These are phyloP conservation scores for Anguilla megastoma DNA, from an alignment of 2,797 vertebrate genomes.

Conservation along the genomic window DNA sequence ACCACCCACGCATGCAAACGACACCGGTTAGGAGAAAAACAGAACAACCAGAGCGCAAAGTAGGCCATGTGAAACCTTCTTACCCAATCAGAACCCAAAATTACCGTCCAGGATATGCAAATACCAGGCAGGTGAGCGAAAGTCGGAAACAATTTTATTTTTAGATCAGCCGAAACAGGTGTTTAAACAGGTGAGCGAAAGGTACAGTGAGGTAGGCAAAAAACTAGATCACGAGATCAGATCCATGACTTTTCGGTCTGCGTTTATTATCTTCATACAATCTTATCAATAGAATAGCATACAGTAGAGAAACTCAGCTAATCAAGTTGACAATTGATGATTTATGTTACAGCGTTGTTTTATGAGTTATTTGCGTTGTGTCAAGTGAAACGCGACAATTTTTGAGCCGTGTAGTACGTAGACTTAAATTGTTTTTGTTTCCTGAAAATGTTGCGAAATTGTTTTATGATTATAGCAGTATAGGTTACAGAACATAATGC, in stretches of 20 bases:
- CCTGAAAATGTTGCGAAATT: background rate
- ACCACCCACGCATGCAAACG: background rate
- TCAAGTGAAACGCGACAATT: background rate
- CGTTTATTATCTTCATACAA: background rate
- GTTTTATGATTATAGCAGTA: background rate
- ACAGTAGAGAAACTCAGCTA: background rate
- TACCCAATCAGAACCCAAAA: conserved; percentile 57
- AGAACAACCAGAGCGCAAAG: background rate
- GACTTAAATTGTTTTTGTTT: background rate
- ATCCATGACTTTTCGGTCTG: no score
- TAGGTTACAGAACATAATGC: background rate
- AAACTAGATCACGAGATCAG: background rate
- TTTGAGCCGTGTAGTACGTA: background rate
- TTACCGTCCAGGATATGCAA: conserved; percentile 53
- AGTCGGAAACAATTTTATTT: conserved; percentile 25
- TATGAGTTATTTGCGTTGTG: background rate
- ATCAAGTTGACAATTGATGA: background rate
- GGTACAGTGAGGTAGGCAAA: background rate
- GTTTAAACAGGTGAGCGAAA: conserved; percentile 16
- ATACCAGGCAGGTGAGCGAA: conserved; percentile 49
- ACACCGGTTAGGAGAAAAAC: background rate
- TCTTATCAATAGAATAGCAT: conserved; percentile 13
- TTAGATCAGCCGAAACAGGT: conserved; percentile 32
- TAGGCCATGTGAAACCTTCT: conserved; percentile 17
- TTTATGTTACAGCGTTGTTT: background rate